Evolutionary conservation across 2,797 vertebrate species (phyloP), one percentile per base, ranked within the genome.

Genomic region (Artibeus lituratus): DNA sequence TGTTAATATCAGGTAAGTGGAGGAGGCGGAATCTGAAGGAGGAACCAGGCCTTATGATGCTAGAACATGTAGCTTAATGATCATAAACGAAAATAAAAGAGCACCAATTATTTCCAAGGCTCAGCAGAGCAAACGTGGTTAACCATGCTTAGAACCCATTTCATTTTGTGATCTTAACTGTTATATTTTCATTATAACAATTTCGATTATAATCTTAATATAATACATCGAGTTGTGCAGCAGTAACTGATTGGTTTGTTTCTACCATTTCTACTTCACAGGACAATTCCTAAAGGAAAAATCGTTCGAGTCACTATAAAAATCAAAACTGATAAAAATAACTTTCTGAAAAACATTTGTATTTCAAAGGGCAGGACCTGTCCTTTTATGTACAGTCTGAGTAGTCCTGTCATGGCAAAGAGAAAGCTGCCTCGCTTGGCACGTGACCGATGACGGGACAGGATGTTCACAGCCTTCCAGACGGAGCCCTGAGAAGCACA

Each of bases 221-320:
- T 87, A 87, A 90, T 26, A 94, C 65, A 53, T 6, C 39, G 59
- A 94, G 42, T 70, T 91, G 26, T 29, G 72, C 29, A 47, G 87
- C 39, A 87, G 49, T 89, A 55, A 86, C 42, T 57, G 10, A 77
- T 55, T 91, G 62, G 77, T 84, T 94, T 88, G 62, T 97, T 94
- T 91, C 82, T 96, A 32, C 87, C 72, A 81, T 77, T 51, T 94
- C 55, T 90, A 87, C 26, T 47, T 94, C 74, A 96, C 26, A 82
- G 57, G 39, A 44, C 62, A 91, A 87, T 86, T 53, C 87, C 74
- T 94, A 91, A 89, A 89, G 49, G 47, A 85, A 96, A 93, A 96
- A 51, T 39, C 57, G 84, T 12, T 94, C 7, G 93, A 80, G 55
- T 19, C 57, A 81, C 51, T 93, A 57, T 74, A 78, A 80, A 96